Evolutionary conservation across 1,140 invertebrate genomes (phyloP), one percentile per base, ranked within the genome.

Genomic region (Zaprionus ghesquierei): DNA sequence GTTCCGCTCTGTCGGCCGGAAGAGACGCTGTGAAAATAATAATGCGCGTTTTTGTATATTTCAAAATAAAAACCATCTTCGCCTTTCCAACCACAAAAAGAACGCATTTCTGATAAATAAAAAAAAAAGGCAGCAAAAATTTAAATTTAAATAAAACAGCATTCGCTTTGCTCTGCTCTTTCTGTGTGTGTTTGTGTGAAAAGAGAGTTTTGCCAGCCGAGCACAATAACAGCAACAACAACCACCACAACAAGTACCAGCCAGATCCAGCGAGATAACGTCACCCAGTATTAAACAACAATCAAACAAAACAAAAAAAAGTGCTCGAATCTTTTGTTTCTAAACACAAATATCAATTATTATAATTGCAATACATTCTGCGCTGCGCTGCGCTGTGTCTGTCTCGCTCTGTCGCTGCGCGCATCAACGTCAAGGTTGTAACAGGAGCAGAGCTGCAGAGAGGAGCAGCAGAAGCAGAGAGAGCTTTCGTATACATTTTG

Each of bases 31-130:
- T 50, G 56, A 82, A 84, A 75, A 90, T 87, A 75, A 90, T 87
- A 78, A 90, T 90, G 87, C 68, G 64, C 64, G 82, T 69, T 78
- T 84, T 90, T 84, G 82, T 90, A 78, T 90, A 90, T 75, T 90
- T 90, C 54, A 90, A 90, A 90, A 90, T 90, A 61, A 82, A 90
- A 84, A 90, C 87, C 50, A 90, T 90, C 65, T 90, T 90, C 56
- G 87, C 87, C 74, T 90, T 90, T 77, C 87, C 87, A 70, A 90
- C 87, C 62, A 90, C 77, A 56, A 90, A 90, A 90, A 90, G 87
- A 90, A 90, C 87, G 87, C 81, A 87, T 80, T 90, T 90, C 68
- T 90, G 68, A 86, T 64, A 72, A 29, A 8, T 29, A 27, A 27
- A 27, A 27, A 29, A 29, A 29, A 77, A 81, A 56, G 61, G 33